Evolutionary conservation across 2,888 invertebrate species (phyloP).

Genomic region (Drosophila nr. perissopoda): DNA sequence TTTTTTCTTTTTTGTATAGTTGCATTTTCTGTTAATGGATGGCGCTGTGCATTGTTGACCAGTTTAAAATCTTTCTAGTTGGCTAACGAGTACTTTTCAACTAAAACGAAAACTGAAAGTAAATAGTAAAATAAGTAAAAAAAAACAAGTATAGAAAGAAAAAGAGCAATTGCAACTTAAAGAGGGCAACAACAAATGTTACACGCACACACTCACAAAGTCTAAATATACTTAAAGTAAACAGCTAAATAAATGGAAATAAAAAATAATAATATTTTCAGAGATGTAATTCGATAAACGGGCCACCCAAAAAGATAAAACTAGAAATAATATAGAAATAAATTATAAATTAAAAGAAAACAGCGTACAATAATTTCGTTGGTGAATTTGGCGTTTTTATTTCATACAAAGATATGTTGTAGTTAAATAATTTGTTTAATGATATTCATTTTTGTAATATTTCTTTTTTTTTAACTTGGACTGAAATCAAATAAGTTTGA

Average conservation of each 20-base stretch:
- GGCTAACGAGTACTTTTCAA: constrained; percentile 15
- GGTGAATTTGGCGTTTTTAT: constrained; percentile 54
- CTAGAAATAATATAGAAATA: constrained; percentile 34
- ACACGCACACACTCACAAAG: constrained; percentile 29
- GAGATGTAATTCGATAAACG: neutral
- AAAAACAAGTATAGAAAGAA: neutral
- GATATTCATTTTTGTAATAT: constrained; percentile 30
- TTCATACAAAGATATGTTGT: constrained; percentile 26
- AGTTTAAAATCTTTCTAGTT: constrained; percentile 20
- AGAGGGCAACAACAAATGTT: constrained; percentile 15
- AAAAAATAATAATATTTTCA: constrained; percentile 4
- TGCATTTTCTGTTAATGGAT: constrained; percentile 16
- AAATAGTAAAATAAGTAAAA: neutral
- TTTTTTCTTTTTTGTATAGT: constrained; percentile 4
- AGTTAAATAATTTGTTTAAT: constrained; percentile 37
- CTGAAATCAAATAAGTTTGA: constrained; percentile 78
- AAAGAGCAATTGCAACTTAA: constrained; percentile 29
- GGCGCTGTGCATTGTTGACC: constrained; percentile 9
- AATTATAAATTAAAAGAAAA: constrained; percentile 53
- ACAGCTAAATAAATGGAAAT: constrained; percentile 21
- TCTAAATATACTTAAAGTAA: constrained; percentile 27
- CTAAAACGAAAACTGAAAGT: constrained; percentile 1
- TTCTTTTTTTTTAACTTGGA: constrained; percentile 64
- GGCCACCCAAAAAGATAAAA: constrained; percentile 34
- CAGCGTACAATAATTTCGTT: constrained; percentile 45